Base-by-base conservation (phyloP, 1,140 invertebrate genomes). In the Tetragonula clypearis region DNA sequence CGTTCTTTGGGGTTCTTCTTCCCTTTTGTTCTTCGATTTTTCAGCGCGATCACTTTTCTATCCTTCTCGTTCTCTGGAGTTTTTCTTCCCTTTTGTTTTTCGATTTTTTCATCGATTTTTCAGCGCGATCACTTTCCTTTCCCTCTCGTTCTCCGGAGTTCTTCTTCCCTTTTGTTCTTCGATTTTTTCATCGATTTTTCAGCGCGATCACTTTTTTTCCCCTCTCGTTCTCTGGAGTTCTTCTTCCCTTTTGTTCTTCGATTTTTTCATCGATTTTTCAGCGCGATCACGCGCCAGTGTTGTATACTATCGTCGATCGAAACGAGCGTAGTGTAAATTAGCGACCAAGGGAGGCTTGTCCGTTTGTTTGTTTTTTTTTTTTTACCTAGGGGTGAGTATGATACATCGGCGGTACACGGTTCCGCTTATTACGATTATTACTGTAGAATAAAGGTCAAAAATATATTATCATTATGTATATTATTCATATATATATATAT, bases 371-470 rank as follows among this genome's bases (percentile, higher is more conserved):
- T n/a, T n/a, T n/a, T 30, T 1, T 30, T 30, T 30, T 30, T 62
- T 66, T 55, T 1, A 58, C 19, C 69, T 69, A 35, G 21, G 65
- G 23, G 58, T 77, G 81, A 79, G 75, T 66, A 6, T 66, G 30
- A 65, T 69, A 72, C 80, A 72, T 53, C 68, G 72, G 30, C 68
- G 72, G 30, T 65, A 74, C 62, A 30, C 72, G 56, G 62, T 41
- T 35, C 58, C 72, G 30, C 79, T 88, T 88, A 49, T 49, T 8
- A 82, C 66, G 41, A 83, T n/a, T 49, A 49, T 90, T 90, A 87
- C 41, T 84, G 83, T 90, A 86, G 84, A 92, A 92, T 92, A 91
- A 91, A 90, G 90, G 87, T 92, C 65, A 56, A 92, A 93, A 92
- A 91, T 91, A 89, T 88, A 88, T 88, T 55, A 82, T 79, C 60